Evolutionary conservation across 2,888 invertebrate species (phyloP), one percentile per base, ranked within the genome.

Genomic region (Pterostichus madidus): DNA sequence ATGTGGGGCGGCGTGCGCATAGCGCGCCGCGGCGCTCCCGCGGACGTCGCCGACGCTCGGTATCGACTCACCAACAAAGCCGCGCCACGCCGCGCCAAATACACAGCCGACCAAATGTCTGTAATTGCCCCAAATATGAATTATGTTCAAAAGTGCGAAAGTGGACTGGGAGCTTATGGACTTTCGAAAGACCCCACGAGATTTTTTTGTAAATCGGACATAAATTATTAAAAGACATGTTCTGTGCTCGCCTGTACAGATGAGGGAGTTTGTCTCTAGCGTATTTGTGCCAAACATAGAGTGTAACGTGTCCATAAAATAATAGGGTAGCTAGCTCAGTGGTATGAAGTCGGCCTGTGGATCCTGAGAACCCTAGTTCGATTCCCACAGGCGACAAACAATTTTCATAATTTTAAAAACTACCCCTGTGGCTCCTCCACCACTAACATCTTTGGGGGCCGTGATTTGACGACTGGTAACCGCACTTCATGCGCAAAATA

Each of bases 1-100:
- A 77, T 77, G 77, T 77, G 15, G 56, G 31, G 52, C 15, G 56
- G 24, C 56, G 77, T 56, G 56, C 77, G 77, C 77, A 77, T 17
- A 8, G 77, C 39, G 39, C 39, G 39, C 77, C 68, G 39, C 39
- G 39, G 56, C 68, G 17, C 68, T 71, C 39, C 39, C 44, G 68
- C 17, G 17, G 68, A 17, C 68, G 68, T 17, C 68, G 15, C 64
- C 64, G 52, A 44, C 44, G 68, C 68, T 7, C 10, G 39, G 24
- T 71, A 71, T 71, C 68, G 68, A 71, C 56, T 39, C 39, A 13
- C 68, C 15, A 24, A 71, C 68, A 49, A 49, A 49, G 49, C 49
- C 13, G n/a, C 49, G 49, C 49, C 11, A 49, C 11, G 5, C 49
- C 11, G 13, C 49, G n/a, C 49, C 11, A 13, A 49, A 11, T 49